Percentiles rank a stretch among this genome's conserved stretches.
Evolutionary conservation across 2,797 vertebrate genomes (phyloP).

Genomic region (Coreius guichenoti): DNA sequence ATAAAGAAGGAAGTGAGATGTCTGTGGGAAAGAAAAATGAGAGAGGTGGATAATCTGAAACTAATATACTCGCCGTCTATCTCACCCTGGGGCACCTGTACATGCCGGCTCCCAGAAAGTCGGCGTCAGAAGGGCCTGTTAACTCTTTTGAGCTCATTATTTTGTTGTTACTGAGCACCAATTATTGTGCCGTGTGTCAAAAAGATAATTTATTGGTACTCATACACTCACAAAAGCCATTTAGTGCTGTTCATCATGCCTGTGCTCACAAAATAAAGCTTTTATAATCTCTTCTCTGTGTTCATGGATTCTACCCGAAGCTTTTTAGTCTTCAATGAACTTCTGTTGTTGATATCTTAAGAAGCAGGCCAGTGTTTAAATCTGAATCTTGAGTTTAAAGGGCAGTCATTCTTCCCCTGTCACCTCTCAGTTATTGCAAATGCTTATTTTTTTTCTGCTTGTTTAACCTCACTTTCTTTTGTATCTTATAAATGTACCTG

Average conservation of each 20-base stretch:
- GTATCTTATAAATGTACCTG: not conserved
- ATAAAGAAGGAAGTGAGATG: not conserved
- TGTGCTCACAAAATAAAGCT: conserved; percentile 3
- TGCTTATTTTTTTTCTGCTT: not conserved
- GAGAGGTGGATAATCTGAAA: conserved; percentile 26
- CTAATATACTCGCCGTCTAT: conserved; percentile 8
- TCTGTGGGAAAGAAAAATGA: conserved; percentile 2
- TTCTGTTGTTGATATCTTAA: not conserved
- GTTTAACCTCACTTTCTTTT: not conserved
- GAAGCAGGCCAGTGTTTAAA: not conserved
- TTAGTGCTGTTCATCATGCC: not conserved
- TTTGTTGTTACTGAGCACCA: conserved; percentile 24
- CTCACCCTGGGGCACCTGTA: conserved; percentile 10
- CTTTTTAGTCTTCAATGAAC: not conserved
- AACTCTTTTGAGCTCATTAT: conserved; percentile 10
- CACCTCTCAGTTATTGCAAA: not conserved
- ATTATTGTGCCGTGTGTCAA: conserved; percentile 10
- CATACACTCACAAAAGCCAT: conserved; percentile 9
- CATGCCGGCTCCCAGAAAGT: not conserved
- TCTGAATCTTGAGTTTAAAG: not conserved
- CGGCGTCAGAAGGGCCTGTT: not conserved
- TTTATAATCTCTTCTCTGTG: conserved; percentile 1
- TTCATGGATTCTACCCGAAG: not conserved
- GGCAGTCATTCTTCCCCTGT: not conserved
- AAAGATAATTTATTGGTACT: not conserved